phyloP scores from a whole-genome alignment of 2,888 invertebrate species.

The Torymus aiolomorphi region DNA sequence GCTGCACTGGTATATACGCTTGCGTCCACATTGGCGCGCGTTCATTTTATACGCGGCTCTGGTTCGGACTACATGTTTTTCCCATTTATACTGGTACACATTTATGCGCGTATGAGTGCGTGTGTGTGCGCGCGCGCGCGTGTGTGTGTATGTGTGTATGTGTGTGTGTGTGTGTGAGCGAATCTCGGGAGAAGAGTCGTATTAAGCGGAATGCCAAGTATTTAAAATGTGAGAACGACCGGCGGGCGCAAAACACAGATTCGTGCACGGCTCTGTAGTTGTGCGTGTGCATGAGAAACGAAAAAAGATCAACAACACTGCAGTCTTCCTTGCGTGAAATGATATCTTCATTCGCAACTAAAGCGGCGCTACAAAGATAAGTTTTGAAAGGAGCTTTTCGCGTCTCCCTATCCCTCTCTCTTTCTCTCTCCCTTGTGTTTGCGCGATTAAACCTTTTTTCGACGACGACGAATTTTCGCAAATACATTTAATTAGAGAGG shows the following conservation, averaged over 20 bases:
- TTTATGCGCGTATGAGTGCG: background rate
- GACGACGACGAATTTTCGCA: background rate
- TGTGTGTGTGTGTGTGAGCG: background rate
- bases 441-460: background rate
- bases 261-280: background rate
- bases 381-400: slow-evolving; percentile 4
- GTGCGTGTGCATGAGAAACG: background rate
- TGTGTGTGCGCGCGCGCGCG: no score
- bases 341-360: slow-evolving; percentile 34
- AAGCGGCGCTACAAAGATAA: slow-evolving; percentile 1
- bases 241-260: no score
- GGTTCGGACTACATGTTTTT: background rate
- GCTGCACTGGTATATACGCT: no score
- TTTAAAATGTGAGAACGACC: no score
- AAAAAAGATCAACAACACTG: slow-evolving; percentile 10
- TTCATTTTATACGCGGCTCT: no score
- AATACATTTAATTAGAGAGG: slow-evolving; percentile 15
- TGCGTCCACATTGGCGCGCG: no score
- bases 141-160: background rate
- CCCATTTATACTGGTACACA: background rate
- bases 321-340: background rate
- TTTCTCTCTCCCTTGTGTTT: background rate
- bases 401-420: background rate
- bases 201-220: no score
- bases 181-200: no score